Percentiles rank a stretch among this genome's conserved stretches.
phyloP scores from a whole-genome alignment of 2,113 vertebrate species.

The Elaphurus davidianus region DNA sequence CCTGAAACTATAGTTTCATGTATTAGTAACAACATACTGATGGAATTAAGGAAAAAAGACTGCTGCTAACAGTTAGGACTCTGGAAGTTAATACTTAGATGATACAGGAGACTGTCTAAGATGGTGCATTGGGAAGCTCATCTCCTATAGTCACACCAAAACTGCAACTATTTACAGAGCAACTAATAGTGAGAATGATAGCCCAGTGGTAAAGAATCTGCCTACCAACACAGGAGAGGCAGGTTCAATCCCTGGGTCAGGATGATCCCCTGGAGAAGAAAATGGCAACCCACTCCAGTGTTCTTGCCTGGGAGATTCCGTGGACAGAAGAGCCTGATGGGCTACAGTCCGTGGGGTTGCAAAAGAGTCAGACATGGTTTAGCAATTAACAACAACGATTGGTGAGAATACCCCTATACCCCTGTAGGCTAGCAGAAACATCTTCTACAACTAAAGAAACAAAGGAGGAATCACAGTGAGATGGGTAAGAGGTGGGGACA shows the following conservation, averaged over 20 bases:
- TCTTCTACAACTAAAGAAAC: background rate
- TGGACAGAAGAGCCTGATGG: background rate
- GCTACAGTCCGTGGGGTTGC: background rate
- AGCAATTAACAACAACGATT: background rate
- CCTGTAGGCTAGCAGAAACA: background rate
- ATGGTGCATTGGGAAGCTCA: background rate
- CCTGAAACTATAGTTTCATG: background rate
- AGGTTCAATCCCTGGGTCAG: background rate
- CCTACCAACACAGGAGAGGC: background rate
- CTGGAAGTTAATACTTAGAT: background rate
- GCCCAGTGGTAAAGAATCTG: background rate
- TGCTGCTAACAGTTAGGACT: background rate
- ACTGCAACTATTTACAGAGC: background rate
- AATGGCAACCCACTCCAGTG: background rate
- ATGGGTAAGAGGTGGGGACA: background rate
- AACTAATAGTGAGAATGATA: background rate
- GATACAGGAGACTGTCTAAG: background rate
- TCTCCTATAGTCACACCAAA: background rate
- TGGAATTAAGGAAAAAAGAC: background rate
- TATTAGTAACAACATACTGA: background rate
- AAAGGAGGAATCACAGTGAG: background rate
- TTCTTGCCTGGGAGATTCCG: background rate
- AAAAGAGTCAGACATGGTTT: background rate
- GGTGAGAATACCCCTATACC: background rate
- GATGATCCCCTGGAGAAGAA: background rate